A percentile compares a stretch with the other conserved stretches of the same genome.
These are phyloP conservation scores for Threskiornis aethiopicus DNA, from an alignment of 2,797 vertebrate species.

Conservation along the genomic window DNA sequence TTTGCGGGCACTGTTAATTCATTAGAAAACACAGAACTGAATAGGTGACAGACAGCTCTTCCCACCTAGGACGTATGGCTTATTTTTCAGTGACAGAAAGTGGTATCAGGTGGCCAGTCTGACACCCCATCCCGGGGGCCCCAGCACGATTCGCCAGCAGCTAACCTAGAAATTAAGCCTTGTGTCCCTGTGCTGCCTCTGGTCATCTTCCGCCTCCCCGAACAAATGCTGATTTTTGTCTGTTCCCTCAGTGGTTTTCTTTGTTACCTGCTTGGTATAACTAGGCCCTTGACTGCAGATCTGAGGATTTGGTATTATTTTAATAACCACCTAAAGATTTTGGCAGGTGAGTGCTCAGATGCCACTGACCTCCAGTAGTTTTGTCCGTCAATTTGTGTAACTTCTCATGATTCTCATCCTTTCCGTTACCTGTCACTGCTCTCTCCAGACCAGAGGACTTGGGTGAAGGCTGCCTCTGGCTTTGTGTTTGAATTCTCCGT, in stretches of 20 bases:
- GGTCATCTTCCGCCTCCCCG: not conserved
- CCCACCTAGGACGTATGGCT: accelerated
- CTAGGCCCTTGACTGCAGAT: not conserved
- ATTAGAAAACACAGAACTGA: not conserved
- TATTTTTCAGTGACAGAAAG: not conserved
- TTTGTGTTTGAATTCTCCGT: not conserved
- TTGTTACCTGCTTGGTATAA: not conserved
- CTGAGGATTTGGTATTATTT: not conserved
- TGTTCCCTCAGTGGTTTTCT: not conserved
- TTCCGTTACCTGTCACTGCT: slow-evolving; percentile 29
- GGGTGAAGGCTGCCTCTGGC: not conserved
- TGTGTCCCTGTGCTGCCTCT: not conserved
- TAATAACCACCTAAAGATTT: not conserved
- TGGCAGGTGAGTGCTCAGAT: not conserved
- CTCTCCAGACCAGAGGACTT: not conserved
- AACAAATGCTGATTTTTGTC: not conserved
- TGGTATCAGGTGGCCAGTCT: not conserved
- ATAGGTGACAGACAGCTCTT: not conserved
- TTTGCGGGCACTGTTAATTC: not conserved
- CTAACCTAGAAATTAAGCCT: not conserved
- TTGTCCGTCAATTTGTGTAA: not conserved
- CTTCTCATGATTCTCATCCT: not conserved
- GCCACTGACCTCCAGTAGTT: not conserved
- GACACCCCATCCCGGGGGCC: not conserved
- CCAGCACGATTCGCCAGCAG: not conserved